These are phyloP conservation scores for Zenarchopterus dispar DNA, from an alignment of 2,797 vertebrate genomes.

Conservation along the genomic window DNA sequence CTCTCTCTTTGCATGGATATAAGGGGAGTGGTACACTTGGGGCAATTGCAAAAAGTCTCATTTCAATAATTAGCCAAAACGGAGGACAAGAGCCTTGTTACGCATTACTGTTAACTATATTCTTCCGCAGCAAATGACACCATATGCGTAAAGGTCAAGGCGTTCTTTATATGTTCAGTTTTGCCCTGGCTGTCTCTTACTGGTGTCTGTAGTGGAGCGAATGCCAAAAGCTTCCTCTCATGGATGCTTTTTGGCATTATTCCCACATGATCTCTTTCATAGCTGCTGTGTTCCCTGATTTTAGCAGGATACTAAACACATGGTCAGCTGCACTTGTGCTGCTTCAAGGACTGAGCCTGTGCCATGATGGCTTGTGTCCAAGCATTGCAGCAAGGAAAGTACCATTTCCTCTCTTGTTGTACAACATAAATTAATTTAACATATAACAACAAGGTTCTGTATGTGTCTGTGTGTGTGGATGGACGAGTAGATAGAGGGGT, in stretches of 20 bases:
- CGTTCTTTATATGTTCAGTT: constrained; percentile 33
- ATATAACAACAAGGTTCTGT: background rate
- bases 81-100: constrained; percentile 48
- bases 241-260: constrained; percentile 46
- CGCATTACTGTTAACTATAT: constrained; percentile 14
- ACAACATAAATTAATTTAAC: constrained; percentile 2
- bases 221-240: constrained; percentile 36
- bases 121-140: constrained; percentile 28
- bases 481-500: no score
- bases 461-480: no score
- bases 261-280: constrained; percentile 46
- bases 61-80: constrained; percentile 65
- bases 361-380: constrained; percentile 44
- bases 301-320: constrained; percentile 57
- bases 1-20: constrained; percentile 18
- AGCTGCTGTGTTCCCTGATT: constrained; percentile 46
- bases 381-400: constrained; percentile 9
- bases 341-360: constrained; percentile 44
- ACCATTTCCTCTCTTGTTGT: background rate
- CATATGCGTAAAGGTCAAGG: constrained; percentile 50
- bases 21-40: constrained; percentile 51
- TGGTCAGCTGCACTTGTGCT: constrained; percentile 50
- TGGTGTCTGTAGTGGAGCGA: constrained; percentile 40
- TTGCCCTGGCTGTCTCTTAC: constrained; percentile 12
- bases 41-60: constrained; percentile 46